phyloP scores from a whole-genome alignment of 2,888 invertebrate genomes.

The Drosophila flavopinicola region DNA sequence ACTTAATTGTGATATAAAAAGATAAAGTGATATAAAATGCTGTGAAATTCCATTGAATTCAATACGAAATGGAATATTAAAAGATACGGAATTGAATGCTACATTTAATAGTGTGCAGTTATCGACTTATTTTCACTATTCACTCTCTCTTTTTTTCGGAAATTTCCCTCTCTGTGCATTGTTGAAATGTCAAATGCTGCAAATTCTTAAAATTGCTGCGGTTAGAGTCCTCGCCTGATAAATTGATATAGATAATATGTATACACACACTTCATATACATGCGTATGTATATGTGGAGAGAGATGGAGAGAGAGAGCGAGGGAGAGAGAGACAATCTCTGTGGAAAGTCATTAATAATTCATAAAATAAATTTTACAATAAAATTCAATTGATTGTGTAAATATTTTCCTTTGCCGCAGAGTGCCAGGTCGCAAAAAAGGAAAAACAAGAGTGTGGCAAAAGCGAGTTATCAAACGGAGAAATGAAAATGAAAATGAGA shows the following conservation, averaged over 20 bases:
- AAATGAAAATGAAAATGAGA: slow-evolving; percentile 23
- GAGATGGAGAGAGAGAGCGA: not conserved
- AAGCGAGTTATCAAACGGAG: slow-evolving; percentile 22
- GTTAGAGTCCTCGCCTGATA: slow-evolving; percentile 31
- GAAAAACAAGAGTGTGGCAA: slow-evolving; percentile 19
- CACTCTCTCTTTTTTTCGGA: not conserved
- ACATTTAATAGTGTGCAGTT: not conserved
- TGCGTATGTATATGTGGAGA: not conserved
- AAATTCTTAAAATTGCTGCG: slow-evolving; percentile 52
- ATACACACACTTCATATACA: slow-evolving; percentile 4
- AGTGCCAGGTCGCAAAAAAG: slow-evolving; percentile 11
- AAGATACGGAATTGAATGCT: too few relatives aligned
- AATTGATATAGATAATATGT: slow-evolving; percentile 46
- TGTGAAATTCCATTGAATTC: too few relatives aligned
- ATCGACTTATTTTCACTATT: not conserved
- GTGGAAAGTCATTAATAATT: slow-evolving; percentile 68
- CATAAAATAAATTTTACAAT: slow-evolving; percentile 71
- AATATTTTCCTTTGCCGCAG: slow-evolving; percentile 64
- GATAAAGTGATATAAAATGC: too few relatives aligned
- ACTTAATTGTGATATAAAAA: too few relatives aligned
- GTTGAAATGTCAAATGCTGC: slow-evolving; percentile 29
- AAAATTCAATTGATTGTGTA: slow-evolving; percentile 78
- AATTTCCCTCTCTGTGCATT: not conserved
- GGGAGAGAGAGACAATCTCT: too few relatives aligned
- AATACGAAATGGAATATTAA: too few relatives aligned